Percentiles rank a stretch among this genome's conserved stretches.
Conservation (phyloP, 1,140 invertebrate genomes). For the Liolophura sinensis region DNA sequence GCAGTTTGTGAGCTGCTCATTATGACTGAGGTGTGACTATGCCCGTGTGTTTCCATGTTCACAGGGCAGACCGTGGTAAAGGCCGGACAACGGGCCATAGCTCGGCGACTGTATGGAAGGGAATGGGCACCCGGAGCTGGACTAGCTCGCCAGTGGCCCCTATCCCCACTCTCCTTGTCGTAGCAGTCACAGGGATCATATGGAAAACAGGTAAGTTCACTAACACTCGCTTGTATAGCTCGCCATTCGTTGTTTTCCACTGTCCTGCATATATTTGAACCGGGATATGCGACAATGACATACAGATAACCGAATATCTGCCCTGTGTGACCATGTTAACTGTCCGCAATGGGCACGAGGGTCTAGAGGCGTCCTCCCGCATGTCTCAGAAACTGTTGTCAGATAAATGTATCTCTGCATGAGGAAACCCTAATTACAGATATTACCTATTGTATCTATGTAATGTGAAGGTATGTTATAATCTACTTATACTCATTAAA, state of each 20-base stretch:
- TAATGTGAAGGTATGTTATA: too few relatives aligned
- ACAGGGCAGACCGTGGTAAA: constrained; percentile 23
- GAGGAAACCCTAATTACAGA: too few relatives aligned
- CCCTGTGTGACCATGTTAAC: constrained; percentile 3
- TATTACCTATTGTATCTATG: too few relatives aligned
- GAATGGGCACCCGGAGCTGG: constrained; percentile 31
- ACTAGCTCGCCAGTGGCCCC: constrained; percentile 27
- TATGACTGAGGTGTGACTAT: too few relatives aligned
- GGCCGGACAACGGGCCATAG: constrained; percentile 18
- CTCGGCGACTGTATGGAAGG: constrained; percentile 34
- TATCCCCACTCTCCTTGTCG: constrained; percentile 19
- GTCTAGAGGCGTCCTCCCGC: not conserved
- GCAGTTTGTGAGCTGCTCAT: too few relatives aligned
- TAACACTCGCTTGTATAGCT: constrained; percentile 3
- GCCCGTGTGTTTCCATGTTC: constrained; percentile 21
- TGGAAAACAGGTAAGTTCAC: constrained; percentile 27
- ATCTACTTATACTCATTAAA: too few relatives aligned
- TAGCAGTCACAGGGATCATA: constrained; percentile 14
- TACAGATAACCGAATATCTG: not conserved
- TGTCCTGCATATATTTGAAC: not conserved
- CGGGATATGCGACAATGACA: not conserved
- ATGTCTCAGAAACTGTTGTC: too few relatives aligned
- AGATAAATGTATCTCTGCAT: too few relatives aligned
- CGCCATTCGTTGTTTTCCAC: constrained; percentile 4
- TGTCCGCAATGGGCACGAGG: not conserved